Evolutionary conservation across 2,888 invertebrate species (phyloP).

Genomic region (Drosophila falleni): DNA sequence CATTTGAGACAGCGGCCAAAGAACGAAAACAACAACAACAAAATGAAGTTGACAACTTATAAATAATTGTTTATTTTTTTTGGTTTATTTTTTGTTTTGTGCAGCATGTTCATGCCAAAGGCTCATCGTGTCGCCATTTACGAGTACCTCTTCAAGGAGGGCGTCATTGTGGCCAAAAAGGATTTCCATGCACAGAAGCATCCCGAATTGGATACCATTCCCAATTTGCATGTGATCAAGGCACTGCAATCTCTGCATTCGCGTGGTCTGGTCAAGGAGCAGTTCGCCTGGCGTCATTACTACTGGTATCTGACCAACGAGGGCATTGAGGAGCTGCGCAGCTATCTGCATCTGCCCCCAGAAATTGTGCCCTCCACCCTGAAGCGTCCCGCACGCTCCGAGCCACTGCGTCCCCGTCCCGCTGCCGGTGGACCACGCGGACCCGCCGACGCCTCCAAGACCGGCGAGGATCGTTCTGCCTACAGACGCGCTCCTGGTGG

Average conservation of each 20-base stretch:
- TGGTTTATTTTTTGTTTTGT: conserved; percentile 71
- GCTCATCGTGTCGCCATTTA: conserved; percentile 98
- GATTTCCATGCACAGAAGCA: conserved; percentile 99
- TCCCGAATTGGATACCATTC: conserved; percentile 96
- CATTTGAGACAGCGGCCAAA: conserved; percentile 23
- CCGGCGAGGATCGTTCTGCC: conserved; percentile 93
- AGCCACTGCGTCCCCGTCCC: conserved; percentile 92
- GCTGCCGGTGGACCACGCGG: conserved; percentile 88
- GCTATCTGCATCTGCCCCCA: conserved; percentile 97
- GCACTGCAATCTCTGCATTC: conserved; percentile 98
- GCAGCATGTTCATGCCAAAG: conserved; percentile 99
- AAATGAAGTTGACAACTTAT: conserved; percentile 38
- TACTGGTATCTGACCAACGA: conserved; percentile 99
- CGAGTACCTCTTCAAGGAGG: conserved; percentile 99
- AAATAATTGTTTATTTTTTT: conserved; percentile 39
- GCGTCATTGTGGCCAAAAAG: conserved; percentile 99
- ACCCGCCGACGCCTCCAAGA: conserved; percentile 89
- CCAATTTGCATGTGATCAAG: conserved; percentile 99
- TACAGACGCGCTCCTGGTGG: conserved; percentile 93
- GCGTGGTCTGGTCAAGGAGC: conserved; percentile 98
- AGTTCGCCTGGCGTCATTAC: conserved; percentile 99
- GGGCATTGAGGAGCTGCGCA: conserved; percentile 98
- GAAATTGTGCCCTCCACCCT: conserved; percentile 99
- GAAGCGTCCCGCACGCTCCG: conserved; percentile 95
- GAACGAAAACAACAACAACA: conserved; percentile 37